Percentiles rank a stretch among this genome's conserved stretches.
Evolutionary conservation across 2,113 vertebrate genomes (phyloP).

Genomic region (Crotalus horridus): DNA sequence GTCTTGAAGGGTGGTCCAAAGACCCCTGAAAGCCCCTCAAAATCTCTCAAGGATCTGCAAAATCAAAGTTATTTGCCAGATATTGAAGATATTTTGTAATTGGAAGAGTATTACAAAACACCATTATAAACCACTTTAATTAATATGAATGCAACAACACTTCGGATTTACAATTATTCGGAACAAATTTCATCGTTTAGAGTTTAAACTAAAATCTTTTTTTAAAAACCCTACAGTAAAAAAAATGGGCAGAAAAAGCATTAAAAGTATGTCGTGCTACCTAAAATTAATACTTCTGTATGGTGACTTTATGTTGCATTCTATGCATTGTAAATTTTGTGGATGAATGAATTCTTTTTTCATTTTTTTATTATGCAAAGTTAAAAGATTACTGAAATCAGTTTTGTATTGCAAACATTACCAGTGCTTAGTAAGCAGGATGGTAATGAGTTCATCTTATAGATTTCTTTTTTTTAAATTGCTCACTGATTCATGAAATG

Average conservation of each 20-base stretch:
- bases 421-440: slow-evolving; percentile 42
- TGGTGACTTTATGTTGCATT: background rate
- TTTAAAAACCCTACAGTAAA: background rate
- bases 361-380: slow-evolving; percentile 43
- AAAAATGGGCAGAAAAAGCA: slow-evolving; percentile 25
- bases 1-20: background rate
- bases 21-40: background rate
- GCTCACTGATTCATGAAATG: slow-evolving; percentile 63
- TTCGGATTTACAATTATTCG: slow-evolving; percentile 30
- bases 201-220: background rate
- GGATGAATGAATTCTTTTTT: slow-evolving; percentile 23
- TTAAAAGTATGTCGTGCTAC: slow-evolving; percentile 28
- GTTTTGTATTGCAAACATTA: slow-evolving; percentile 51
- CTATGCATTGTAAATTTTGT: slow-evolving; percentile 47
- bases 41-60: background rate
- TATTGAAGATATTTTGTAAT: background rate
- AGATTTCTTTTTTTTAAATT: slow-evolving; percentile 60
- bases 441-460: slow-evolving; percentile 56
- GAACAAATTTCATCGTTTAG: background rate
- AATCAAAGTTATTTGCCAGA: background rate
- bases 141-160: slow-evolving; percentile 31
- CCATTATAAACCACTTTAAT: background rate
- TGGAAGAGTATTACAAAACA: background rate
- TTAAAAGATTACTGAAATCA: slow-evolving; percentile 17
- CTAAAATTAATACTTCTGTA: background rate